These are phyloP conservation scores for Galerucella nymphaeae DNA, from an alignment of 2,888 invertebrate genomes.

Conservation along the genomic window DNA sequence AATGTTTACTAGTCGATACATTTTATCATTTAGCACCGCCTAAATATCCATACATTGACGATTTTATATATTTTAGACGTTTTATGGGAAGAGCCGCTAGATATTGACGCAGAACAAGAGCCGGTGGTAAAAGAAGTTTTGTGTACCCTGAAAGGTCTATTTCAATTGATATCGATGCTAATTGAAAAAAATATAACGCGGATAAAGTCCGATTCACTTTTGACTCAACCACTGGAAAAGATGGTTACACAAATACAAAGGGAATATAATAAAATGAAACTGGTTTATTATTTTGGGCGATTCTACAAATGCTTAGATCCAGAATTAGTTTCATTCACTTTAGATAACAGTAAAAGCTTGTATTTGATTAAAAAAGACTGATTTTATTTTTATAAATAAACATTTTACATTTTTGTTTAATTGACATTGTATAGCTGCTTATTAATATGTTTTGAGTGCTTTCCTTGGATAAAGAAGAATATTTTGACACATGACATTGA, in stretches of 20 bases:
- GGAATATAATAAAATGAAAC: constrained; percentile 31
- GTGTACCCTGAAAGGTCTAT: constrained; percentile 36
- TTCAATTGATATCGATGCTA: constrained; percentile 31
- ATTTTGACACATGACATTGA: neutral
- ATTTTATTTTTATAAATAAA: constrained; percentile 17
- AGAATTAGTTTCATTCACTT: constrained; percentile 33
- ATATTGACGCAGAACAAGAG: constrained; percentile 21
- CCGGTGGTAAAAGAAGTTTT: constrained; percentile 33
- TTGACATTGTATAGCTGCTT: neutral
- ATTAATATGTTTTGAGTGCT: no score
- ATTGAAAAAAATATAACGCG: constrained; percentile 24
- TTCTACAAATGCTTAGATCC: constrained; percentile 34
- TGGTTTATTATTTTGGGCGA: constrained; percentile 37
- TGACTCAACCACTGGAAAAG: constrained; percentile 39
- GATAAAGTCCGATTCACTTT: constrained; percentile 36
- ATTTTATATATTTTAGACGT: constrained; percentile 24
- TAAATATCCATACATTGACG: no score
- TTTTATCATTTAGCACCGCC: no score
- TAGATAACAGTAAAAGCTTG: constrained; percentile 33
- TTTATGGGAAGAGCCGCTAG: constrained; percentile 19
- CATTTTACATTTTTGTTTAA: neutral
- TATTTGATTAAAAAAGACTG: constrained; percentile 34
- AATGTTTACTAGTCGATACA: constrained; percentile 9
- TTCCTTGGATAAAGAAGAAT: neutral
- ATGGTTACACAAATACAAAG: constrained; percentile 39